A percentile compares a stretch with the other conserved stretches of the same genome.
phyloP scores from a whole-genome alignment of 2,113 vertebrate genomes.

The Notothenia rossii region DNA sequence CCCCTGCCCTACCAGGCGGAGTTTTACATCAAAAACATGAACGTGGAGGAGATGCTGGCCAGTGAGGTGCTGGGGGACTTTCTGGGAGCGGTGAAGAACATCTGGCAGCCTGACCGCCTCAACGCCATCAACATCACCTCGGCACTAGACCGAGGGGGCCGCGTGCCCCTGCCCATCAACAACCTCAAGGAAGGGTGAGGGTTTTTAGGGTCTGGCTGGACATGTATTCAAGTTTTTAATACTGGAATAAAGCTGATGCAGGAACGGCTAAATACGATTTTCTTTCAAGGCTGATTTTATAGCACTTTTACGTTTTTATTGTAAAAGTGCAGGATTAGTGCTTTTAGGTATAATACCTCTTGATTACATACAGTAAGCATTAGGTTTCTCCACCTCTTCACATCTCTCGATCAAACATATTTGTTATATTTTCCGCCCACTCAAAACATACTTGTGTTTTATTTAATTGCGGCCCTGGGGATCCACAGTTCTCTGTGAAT shows the following conservation, averaged over 20 bases:
- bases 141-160: constrained; percentile 93
- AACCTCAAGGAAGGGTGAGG: constrained; percentile 98
- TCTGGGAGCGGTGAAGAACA: constrained; percentile 96
- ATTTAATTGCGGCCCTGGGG: constrained; percentile 55
- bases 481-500: constrained; percentile 34
- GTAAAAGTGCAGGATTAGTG: neutral
- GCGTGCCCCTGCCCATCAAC: constrained; percentile 96
- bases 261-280: neutral
- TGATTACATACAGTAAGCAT: neutral
- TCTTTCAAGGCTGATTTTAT: neutral
- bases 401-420: constrained; percentile 31
- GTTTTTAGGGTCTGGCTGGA: constrained; percentile 17
- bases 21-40: constrained; percentile 99
- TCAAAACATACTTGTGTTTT: constrained; percentile 30
- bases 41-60: constrained; percentile 98
- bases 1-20: constrained; percentile 95
- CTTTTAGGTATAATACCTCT: neutral
- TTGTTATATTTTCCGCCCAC: constrained; percentile 25
- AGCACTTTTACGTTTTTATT: neutral
- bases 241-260: neutral
- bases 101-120: constrained; percentile 96
- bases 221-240: neutral
- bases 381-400: neutral
- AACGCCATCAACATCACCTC: constrained; percentile 99
- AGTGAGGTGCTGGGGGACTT: constrained; percentile 98